Percentiles rank a stretch among this genome's conserved stretches.
Evolutionary conservation across 2,797 vertebrate genomes (phyloP).

Genomic region (Sandelia bainsii): DNA sequence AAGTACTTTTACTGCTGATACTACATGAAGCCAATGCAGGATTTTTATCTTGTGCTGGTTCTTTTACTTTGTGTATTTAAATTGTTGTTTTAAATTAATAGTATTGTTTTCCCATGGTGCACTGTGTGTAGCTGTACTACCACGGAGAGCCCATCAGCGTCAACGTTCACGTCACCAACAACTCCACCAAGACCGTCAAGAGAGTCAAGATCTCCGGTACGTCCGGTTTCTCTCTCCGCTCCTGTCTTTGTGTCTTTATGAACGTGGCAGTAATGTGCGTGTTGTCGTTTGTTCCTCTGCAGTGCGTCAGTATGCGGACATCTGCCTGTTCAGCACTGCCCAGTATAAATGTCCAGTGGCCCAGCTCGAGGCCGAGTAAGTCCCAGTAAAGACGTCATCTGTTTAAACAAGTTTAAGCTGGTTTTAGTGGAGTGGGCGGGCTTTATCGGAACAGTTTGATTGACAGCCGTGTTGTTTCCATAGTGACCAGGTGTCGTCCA

Average conservation of each 20-base stretch:
- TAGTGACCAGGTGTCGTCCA: slow-evolving; percentile 95
- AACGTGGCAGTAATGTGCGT: no score
- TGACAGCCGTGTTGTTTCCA: slow-evolving; percentile 44
- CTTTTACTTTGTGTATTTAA: no score
- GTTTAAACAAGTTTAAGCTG: no score
- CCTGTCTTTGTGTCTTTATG: background rate
- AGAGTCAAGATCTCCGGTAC: slow-evolving; percentile 96
- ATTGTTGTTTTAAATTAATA: no score
- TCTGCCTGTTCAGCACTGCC: slow-evolving; percentile 97
- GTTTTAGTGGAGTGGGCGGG: background rate
- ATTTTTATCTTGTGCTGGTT: no score
- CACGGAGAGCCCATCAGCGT: slow-evolving; percentile 97
- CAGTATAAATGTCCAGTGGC: slow-evolving; percentile 98
- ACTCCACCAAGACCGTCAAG: slow-evolving; percentile 98
- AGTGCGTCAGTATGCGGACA: slow-evolving; percentile 97
- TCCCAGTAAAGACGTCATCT: slow-evolving; percentile 31
- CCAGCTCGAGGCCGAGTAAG: slow-evolving; percentile 95
- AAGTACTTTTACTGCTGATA: no score
- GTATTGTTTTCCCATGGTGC: slow-evolving; percentile 41
- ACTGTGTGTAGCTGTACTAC: slow-evolving; percentile 91
- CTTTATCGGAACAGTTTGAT: background rate
- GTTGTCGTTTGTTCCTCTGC: slow-evolving; percentile 12
- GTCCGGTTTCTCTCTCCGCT: slow-evolving; percentile 15
- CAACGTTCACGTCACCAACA: slow-evolving; percentile 98
- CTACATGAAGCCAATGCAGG: no score